These are phyloP conservation scores for Scrobipalpa costella DNA, from an alignment of 2,888 invertebrate genomes.

Conservation along the genomic window DNA sequence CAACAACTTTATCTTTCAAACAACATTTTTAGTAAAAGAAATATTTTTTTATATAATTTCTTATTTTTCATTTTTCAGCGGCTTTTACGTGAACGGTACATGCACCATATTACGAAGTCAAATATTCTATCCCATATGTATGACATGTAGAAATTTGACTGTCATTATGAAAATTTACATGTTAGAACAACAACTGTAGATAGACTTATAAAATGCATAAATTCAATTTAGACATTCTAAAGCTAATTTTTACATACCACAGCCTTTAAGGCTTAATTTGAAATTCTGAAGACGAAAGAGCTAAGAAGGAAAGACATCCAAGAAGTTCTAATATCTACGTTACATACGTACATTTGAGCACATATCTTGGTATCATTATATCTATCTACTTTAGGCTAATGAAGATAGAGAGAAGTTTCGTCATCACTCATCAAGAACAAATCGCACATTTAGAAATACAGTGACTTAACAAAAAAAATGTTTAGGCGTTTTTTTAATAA, in stretches of 20 bases:
- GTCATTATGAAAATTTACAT: not conserved
- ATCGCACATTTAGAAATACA: not conserved
- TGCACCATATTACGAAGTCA: too few species aligned
- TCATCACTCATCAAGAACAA: not conserved
- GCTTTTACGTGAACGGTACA: too few species aligned
- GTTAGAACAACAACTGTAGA: conserved; percentile 2
- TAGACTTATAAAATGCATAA: conserved; percentile 25
- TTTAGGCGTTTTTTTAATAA: too few species aligned
- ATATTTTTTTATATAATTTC: too few species aligned
- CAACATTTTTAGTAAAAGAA: too few species aligned
- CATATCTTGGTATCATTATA: conserved; percentile 37
- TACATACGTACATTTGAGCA: conserved; percentile 66
- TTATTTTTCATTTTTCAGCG: too few species aligned
- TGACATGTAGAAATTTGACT: too few species aligned
- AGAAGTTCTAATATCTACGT: conserved; percentile 52
- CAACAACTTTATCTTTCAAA: too few species aligned
- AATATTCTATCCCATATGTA: too few species aligned
- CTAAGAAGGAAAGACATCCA: conserved; percentile 51
- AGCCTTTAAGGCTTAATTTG: conserved; percentile 68
- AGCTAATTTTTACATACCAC: conserved; percentile 58
- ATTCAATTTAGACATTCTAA: conserved; percentile 20
- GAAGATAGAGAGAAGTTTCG: not conserved
- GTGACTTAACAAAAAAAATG: not conserved
- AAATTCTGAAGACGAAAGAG: conserved; percentile 42
- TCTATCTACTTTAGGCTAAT: conserved; percentile 22